Conservation (phyloP, 2,113 vertebrate species). For the Todiramphus saurophagus region DNA sequence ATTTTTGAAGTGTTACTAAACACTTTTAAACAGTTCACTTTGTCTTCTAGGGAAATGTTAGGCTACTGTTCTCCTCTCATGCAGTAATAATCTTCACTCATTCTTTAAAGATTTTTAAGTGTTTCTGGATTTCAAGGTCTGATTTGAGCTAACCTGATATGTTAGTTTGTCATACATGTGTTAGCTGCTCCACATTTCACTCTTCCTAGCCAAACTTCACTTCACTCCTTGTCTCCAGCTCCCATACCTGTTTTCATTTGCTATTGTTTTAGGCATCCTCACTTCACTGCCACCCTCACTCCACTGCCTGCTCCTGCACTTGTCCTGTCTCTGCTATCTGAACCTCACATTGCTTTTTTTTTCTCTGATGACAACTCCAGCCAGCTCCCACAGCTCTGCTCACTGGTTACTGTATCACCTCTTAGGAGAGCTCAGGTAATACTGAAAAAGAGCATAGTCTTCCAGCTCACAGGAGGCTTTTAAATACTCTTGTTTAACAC, state of each 20-base stretch:
- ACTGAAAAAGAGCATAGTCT: background rate
- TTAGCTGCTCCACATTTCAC: background rate
- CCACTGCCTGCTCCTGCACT: background rate
- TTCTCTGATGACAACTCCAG: background rate
- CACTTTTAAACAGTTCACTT: background rate
- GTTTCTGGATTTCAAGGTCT: background rate
- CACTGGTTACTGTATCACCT: background rate
- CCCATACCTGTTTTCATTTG: background rate
- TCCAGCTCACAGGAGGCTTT: background rate
- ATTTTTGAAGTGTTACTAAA: background rate
- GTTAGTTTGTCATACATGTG: background rate
- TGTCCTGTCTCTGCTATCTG: fast-evolving
- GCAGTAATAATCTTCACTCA: background rate
- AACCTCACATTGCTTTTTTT: background rate
- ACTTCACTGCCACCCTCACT: background rate
- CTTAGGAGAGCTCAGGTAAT: background rate
- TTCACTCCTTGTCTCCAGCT: background rate
- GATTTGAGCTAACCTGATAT: background rate
- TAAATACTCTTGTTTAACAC: background rate
- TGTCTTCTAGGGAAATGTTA: background rate
- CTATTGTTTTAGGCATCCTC: background rate
- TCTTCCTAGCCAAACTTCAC: background rate
- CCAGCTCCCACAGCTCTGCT: background rate
- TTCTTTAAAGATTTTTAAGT: background rate
- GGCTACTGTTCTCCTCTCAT: background rate